Evolutionary conservation across 1,140 invertebrate species (phyloP).

Genomic region (Drosophila setifemur): DNA sequence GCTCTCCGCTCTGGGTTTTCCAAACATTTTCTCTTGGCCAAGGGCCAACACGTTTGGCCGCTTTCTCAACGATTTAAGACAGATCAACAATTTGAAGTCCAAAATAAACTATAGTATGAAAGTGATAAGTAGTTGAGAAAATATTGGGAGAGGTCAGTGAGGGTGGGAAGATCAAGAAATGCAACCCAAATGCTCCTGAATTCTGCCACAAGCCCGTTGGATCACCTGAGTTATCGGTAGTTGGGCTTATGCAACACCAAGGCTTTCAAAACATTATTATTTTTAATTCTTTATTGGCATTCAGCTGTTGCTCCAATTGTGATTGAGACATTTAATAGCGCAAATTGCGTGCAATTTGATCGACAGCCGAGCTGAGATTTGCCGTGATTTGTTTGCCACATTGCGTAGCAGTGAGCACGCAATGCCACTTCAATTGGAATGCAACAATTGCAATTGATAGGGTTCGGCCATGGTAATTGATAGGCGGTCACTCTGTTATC

Average conservation of each 20-base stretch:
- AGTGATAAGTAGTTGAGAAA: constrained; percentile 19
- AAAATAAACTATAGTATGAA: background rate
- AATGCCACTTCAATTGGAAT: constrained; percentile 43
- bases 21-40: constrained; percentile 37
- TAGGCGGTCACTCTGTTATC: constrained; percentile 28
- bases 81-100: background rate
- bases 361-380: constrained; percentile 42
- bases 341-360: constrained; percentile 61
- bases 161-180: background rate
- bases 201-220: background rate
- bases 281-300: constrained; percentile 8
- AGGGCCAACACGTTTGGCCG: constrained; percentile 17
- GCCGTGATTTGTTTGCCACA: constrained; percentile 65
- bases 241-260: constrained; percentile 18
- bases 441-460: constrained; percentile 40
- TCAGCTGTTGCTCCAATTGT: constrained; percentile 21
- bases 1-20: background rate
- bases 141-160: constrained; percentile 28
- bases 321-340: constrained; percentile 48
- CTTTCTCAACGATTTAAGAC: background rate
- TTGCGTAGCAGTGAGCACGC: constrained; percentile 46
- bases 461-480: constrained; percentile 39
- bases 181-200: too few relatives aligned
- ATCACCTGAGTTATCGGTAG: constrained; percentile 34
- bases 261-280: constrained; percentile 3